phyloP scores from a whole-genome alignment of 2,888 invertebrate species.

The Drosophila pseudotakahashii region DNA sequence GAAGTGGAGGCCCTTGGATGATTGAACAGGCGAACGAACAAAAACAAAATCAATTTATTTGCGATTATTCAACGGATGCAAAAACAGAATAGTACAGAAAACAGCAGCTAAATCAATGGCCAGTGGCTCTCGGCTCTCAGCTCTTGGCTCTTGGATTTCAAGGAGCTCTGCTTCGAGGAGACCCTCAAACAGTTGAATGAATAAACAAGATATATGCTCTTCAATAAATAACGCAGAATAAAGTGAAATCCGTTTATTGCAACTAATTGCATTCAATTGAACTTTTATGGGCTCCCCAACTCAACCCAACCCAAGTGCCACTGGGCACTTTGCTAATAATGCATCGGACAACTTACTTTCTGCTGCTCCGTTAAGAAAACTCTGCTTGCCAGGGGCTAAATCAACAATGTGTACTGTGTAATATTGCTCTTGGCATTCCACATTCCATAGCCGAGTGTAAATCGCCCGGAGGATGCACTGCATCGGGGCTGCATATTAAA shows the following conservation, averaged over 20 bases:
- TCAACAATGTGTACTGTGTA: conserved; percentile 18
- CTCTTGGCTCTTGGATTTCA: conserved; percentile 4
- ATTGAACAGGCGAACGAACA: conserved; percentile 8
- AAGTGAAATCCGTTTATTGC: conserved; percentile 58
- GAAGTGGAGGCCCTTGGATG: neutral
- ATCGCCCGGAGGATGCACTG: conserved; percentile 9
- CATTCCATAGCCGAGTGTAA: conserved; percentile 23
- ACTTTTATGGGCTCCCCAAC: conserved; percentile 16
- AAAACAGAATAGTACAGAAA: neutral
- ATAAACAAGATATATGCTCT: conserved; percentile 32
- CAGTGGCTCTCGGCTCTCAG: neutral
- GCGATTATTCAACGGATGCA: conserved; percentile 41
- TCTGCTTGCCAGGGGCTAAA: conserved; percentile 15
- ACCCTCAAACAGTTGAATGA: conserved; percentile 35
- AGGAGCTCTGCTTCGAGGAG: neutral
- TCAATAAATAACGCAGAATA: conserved; percentile 51
- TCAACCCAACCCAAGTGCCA: neutral
- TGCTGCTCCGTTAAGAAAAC: conserved; percentile 29
- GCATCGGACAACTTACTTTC: conserved; percentile 21
- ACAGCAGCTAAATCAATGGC: conserved; percentile 8
- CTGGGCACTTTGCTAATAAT: conserved; percentile 26
- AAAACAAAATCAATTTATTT: conserved; percentile 62
- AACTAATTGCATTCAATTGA: conserved; percentile 71
- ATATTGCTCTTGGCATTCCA: conserved; percentile 16
- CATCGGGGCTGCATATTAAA: conserved; percentile 30